Base-by-base conservation (phyloP, 2,797 vertebrate genomes). In the Zalophus californianus region DNA sequence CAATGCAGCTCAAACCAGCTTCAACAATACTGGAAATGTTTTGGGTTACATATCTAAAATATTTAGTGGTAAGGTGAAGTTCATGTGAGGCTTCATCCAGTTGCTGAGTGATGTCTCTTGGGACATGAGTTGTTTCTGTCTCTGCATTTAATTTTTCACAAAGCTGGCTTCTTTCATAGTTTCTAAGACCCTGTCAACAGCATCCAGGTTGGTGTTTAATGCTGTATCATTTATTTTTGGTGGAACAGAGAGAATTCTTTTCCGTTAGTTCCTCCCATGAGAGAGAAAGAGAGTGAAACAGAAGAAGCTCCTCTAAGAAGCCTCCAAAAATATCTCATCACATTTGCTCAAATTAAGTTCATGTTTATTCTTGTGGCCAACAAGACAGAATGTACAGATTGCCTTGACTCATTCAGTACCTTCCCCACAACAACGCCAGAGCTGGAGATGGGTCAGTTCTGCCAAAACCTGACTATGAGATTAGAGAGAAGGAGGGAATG, bases 301-400 rank as follows among this genome's bases (percentile, higher is more conserved):
- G 35, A 27, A 32, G 52, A 52, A 77, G 0, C 25, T 62, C 23
- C 21, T 89, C 4, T 5, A 80, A 78, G 60, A 84, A 79, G 27
- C 4, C 16, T 97, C 32, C 27, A 72, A 82, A 95, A 93, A 75
- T 80, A 62, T 60, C 11, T 90, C 41, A 91, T 66, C 23, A 64
- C 12, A 44, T 64, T 95, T 86, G 27, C 25, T 41, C 68, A 95
- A 73, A 91, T 91, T 96, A 90, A 94, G 35, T 92, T 83, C 27
- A n/a, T 86, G 73, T 83, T 32, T 12, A 86, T 70, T 35, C 52
- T 32, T 82, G 38, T 92, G 66, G 14, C 38, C 60, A 82, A 82
- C n/a, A 50, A 83, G 38, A 56, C 15, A 80, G 15, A 23, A 68
- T 25, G 7, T 13, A 86, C 23, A 92, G 73, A 86, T 86, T 56